Conservation (phyloP, 1,140 invertebrate genomes). For the Geopemphigus sp. region DNA sequence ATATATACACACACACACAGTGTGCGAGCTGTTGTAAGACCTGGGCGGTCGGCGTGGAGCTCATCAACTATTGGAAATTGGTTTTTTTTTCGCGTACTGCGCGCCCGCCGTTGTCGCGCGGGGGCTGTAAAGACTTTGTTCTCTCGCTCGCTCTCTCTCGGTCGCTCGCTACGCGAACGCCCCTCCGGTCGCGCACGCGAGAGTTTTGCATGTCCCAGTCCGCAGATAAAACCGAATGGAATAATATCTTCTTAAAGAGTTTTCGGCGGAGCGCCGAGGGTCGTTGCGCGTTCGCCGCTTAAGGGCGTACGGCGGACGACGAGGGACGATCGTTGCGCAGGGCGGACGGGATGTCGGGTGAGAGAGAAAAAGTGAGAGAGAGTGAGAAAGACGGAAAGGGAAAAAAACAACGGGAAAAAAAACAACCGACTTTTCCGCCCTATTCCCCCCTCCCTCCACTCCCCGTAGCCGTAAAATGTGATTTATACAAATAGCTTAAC, state of each 20-base stretch:
- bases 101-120: neutral
- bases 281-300: conserved; percentile 46
- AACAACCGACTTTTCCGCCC: conserved; percentile 35
- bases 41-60: conserved; percentile 3
- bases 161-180: neutral
- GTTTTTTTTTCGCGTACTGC: conserved; percentile 31
- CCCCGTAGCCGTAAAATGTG: conserved; percentile 35
- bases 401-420: neutral
- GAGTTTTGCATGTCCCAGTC: conserved; percentile 47
- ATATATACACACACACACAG: neutral
- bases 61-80: conserved; percentile 49
- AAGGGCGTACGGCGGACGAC: neutral
- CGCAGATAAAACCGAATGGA: conserved; percentile 47
- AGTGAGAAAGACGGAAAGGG: neutral
- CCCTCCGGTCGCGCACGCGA: conserved; percentile 9
- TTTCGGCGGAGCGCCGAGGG: conserved; percentile 41
- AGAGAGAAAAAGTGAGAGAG: no score
- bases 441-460: conserved; percentile 14
- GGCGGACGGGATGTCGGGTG: no score
- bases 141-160: no score
- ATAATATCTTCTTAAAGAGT: conserved; percentile 35
- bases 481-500: conserved; percentile 49
- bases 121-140: conserved; percentile 34
- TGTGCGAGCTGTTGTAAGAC: neutral
- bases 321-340: no score